These are phyloP conservation scores for Gobio occitaniae DNA, from an alignment of 2,797 vertebrate species.

Conservation along the genomic window DNA sequence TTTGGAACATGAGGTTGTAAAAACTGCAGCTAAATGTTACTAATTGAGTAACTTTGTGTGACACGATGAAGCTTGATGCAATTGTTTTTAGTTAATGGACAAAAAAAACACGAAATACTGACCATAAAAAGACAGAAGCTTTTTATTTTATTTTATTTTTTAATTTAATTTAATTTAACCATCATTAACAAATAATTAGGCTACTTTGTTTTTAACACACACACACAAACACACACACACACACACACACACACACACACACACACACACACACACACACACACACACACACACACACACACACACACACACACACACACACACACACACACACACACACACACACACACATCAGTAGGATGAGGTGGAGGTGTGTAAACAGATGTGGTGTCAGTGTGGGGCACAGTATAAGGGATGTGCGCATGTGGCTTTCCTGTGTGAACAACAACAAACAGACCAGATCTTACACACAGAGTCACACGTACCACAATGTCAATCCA, in stretches of 20 bases:
- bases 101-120: neutral
- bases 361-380: conserved; percentile 71
- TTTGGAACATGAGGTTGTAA: conserved; percentile 74
- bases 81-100: neutral
- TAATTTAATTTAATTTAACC: neutral
- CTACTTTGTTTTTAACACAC: conserved; percentile 21
- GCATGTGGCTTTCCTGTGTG: conserved; percentile 56
- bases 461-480: conserved; percentile 33
- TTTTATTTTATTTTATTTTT: neutral
- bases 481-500: conserved; percentile 26
- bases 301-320: conserved; percentile 35
- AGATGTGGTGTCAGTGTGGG: conserved; percentile 72
- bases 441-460: conserved; percentile 48
- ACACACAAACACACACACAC: neutral
- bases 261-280: conserved; percentile 33
- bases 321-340: conserved; percentile 37
- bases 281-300: conserved; percentile 35
- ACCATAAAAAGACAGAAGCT: neutral
- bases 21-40: conserved; percentile 67
- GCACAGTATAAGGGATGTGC: conserved; percentile 57
- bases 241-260: conserved; percentile 35
- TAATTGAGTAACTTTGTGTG: conserved; percentile 37
- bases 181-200: neutral
- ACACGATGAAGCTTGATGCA: conserved; percentile 7
- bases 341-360: conserved; percentile 59